Conservation (phyloP, 23 tunicate species). For the Ciona savignyi region DNA sequence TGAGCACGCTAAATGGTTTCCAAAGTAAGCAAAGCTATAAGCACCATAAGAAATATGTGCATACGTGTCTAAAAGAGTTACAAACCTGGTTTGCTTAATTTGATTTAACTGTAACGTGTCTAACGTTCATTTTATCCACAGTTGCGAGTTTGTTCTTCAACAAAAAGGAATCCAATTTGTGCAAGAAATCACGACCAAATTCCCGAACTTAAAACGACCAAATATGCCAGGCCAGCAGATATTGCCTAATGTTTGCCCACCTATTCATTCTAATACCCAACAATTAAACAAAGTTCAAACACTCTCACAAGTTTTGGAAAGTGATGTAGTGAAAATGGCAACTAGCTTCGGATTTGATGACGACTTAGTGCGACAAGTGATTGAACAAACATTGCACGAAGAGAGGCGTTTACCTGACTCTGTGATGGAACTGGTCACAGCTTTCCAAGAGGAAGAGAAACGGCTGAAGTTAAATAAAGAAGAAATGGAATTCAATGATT, state of each 20-base stretch:
- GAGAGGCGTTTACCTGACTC: not conserved
- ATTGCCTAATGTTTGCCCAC: too few relatives aligned
- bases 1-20: slow-evolving; percentile 23
- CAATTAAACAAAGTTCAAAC: not conserved
- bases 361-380: not conserved
- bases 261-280: not conserved
- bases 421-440: slow-evolving; percentile 7
- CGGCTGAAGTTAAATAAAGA: too few relatives aligned
- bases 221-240: too few relatives aligned
- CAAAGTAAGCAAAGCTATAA: slow-evolving; percentile 6
- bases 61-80: too few relatives aligned
- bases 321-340: not conserved
- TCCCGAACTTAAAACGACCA: slow-evolving; percentile 33
- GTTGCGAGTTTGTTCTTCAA: slow-evolving; percentile 41
- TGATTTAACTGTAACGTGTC: too few relatives aligned
- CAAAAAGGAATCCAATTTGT: slow-evolving; percentile 28
- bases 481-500: too few relatives aligned
- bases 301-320: not conserved
- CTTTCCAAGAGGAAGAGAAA: not conserved
- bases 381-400: not conserved
- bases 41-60: not conserved
- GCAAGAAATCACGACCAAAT: not conserved
- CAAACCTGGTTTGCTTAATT: too few relatives aligned
- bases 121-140: not conserved
- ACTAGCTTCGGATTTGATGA: not conserved